Evolutionary conservation across 2,797 vertebrate genomes (phyloP), one percentile per base, ranked within the genome.

Genomic region (Steatocranus sp.): DNA sequence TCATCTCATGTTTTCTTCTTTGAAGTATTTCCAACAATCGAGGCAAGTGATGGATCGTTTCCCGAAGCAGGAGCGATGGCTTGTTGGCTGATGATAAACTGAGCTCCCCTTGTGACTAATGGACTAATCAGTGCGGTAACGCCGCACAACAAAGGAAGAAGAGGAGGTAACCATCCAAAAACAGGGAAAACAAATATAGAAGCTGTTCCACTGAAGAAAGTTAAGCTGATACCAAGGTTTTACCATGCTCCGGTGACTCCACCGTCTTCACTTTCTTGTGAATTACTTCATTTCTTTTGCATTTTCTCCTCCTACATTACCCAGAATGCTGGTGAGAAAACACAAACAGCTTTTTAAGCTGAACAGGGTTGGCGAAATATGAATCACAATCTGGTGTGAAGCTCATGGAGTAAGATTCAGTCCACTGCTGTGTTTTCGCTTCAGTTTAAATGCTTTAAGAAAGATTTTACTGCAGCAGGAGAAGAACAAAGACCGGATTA

Each of bases 31-130:
- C 80, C 61, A 83, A 77, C 61, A 70, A 50, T 73, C 14, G 30
- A 86, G 34, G 85, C 32, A 11, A 61, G 32, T 90, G 89, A 93
- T 87, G 87, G 88, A 94, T 91, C 3, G 56, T 14, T 75, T 12
- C 4, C 2, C 1, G 46, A 41, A 83, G 83, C 79, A 6, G 73
- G 51, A 80, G 81, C 56, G 85, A 92, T 80, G 88, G 85, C 85
- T 89, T 23, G 83, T 82, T 87, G 56, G 1, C 58, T 8, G 49
- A 83, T 87, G 90, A 93, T 92, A 36, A 93, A 93, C 85, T 80
- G 83, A 83, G 86, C 48, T 85, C 84, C 15, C 80, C 80, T 83
- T 81, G 81, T 87, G 91, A 91, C 86, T 91, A 91, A 94, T 93
- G 89, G 86, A 81, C 83, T 76, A 83, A 89, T 90, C 86, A 79